These are phyloP conservation scores for Telmatherina bonti DNA, from an alignment of 2,797 vertebrate genomes.

Conservation along the genomic window DNA sequence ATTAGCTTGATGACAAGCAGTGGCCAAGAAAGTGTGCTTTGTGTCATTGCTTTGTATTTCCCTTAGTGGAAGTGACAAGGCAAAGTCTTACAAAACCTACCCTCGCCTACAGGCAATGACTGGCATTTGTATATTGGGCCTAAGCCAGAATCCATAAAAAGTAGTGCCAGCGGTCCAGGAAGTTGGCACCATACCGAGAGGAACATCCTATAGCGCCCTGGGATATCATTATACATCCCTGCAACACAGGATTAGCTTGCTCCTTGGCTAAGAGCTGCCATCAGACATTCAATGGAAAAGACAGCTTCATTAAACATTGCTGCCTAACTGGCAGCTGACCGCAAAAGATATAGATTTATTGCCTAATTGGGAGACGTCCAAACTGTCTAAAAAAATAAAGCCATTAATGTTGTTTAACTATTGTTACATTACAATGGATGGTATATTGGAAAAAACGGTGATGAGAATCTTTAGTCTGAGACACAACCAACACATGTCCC, in stretches of 20 bases:
- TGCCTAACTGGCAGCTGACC: slow-evolving; percentile 51
- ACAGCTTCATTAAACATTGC: slow-evolving; percentile 77
- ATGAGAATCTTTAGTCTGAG: background rate
- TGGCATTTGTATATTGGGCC: slow-evolving; percentile 72
- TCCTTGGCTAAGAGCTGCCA: slow-evolving; percentile 70
- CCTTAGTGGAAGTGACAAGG: slow-evolving; percentile 85
- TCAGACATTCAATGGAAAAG: slow-evolving; percentile 54
- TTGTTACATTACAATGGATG: background rate
- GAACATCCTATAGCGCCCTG: slow-evolving; percentile 81
- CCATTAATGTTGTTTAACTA: background rate
- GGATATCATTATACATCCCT: slow-evolving; percentile 84
- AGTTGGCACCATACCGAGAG: slow-evolving; percentile 85
- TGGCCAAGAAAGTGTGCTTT: slow-evolving; percentile 90
- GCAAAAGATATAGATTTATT: slow-evolving; percentile 15
- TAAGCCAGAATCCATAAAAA: slow-evolving; percentile 76
- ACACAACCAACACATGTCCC: background rate
- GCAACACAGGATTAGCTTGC: slow-evolving; percentile 82
- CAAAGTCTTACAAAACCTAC: slow-evolving; percentile 84
- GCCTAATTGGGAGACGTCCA: slow-evolving; percentile 13
- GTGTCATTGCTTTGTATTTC: slow-evolving; percentile 89
- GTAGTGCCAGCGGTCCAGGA: slow-evolving; percentile 79
- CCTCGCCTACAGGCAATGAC: slow-evolving; percentile 83
- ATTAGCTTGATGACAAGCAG: slow-evolving; percentile 86
- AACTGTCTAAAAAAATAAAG: background rate
- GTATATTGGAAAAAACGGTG: background rate